phyloP scores from a whole-genome alignment of 1,140 invertebrate species.

The Aphidius ervi region DNA sequence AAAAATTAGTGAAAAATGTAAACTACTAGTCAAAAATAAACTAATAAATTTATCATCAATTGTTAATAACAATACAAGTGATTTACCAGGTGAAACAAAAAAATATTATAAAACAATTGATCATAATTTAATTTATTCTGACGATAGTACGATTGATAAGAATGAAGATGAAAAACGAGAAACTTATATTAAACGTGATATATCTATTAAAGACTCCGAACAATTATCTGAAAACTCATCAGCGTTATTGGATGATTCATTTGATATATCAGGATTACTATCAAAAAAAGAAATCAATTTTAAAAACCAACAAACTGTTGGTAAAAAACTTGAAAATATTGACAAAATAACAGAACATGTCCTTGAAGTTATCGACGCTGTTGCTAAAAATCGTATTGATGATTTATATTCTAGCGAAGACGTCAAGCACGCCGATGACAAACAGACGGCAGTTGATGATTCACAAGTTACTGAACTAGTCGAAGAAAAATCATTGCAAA shows the following conservation, averaged over 20 bases:
- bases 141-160: constrained; percentile 41
- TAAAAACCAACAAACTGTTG: background rate
- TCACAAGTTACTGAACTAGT: background rate
- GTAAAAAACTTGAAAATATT: background rate
- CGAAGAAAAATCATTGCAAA: background rate
- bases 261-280: too few species aligned
- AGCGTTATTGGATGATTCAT: background rate
- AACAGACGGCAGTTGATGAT: background rate
- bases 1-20: constrained; percentile 3
- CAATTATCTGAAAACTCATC: background rate
- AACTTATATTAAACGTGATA: background rate
- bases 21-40: background rate
- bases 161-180: constrained; percentile 6
- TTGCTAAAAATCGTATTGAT: constrained; percentile 26
- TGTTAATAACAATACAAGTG: constrained; percentile 12
- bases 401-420: constrained; percentile 2
- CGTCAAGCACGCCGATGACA: background rate
- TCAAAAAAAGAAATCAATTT: too few species aligned
- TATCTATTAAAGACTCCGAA: background rate
- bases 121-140: constrained; percentile 33
- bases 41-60: background rate
- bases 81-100: constrained; percentile 13
- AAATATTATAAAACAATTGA: constrained; percentile 19
- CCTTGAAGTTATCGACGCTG: constrained; percentile 33
- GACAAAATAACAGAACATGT: constrained; percentile 25